Evolutionary conservation across 2,888 invertebrate genomes (phyloP).

Genomic region (Caenorhabditis uteleia): DNA sequence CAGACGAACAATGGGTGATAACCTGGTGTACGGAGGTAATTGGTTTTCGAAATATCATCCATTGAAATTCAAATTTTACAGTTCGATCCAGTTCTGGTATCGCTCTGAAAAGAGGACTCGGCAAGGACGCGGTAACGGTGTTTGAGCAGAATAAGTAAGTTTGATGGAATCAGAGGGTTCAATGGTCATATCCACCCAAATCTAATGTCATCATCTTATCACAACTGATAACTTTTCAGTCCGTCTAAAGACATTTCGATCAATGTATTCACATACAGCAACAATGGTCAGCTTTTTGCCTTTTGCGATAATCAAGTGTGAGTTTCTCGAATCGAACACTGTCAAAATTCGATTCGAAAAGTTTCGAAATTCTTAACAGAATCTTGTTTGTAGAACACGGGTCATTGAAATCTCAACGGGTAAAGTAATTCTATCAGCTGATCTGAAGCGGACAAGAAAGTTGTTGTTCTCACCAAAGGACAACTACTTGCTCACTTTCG

Average conservation of each 20-base stretch:
- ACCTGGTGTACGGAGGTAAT: constrained; percentile 54
- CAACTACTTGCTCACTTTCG: constrained; percentile 59
- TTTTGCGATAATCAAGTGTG: constrained; percentile 64
- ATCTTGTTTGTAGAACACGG: constrained; percentile 52
- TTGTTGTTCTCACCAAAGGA: constrained; percentile 67
- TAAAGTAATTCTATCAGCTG: constrained; percentile 46
- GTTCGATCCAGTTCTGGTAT: constrained; percentile 58
- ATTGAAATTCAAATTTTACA: constrained; percentile 16
- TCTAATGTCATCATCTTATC: no score
- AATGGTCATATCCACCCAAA: neutral
- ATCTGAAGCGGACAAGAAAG: constrained; percentile 56
- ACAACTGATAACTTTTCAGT: no score
- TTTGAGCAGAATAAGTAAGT: constrained; percentile 50
- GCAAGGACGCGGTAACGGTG: constrained; percentile 36
- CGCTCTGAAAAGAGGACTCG: constrained; percentile 52
- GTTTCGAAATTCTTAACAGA: no score
- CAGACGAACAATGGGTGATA: constrained; percentile 55
- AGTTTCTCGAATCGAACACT: neutral
- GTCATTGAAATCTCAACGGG: constrained; percentile 60
- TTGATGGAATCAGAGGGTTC: no score
- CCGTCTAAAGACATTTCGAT: constrained; percentile 52
- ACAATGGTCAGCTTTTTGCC: constrained; percentile 61
- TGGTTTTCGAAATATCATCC: neutral
- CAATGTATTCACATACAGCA: constrained; percentile 62
- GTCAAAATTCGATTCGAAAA: neutral